These are phyloP conservation scores for Thereva nobilitata DNA, from an alignment of 2,888 invertebrate genomes.

Conservation along the genomic window DNA sequence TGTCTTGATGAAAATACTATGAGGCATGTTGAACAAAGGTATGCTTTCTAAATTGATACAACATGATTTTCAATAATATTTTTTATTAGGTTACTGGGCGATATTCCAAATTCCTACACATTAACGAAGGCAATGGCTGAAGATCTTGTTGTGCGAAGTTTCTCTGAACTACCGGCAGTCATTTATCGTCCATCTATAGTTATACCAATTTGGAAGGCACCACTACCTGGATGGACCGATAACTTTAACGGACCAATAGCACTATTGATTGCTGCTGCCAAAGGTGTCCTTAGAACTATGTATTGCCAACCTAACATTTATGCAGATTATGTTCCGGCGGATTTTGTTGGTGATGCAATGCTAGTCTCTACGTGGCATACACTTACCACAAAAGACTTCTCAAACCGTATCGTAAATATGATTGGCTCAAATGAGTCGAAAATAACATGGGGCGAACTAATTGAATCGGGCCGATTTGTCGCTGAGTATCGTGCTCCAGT, in stretches of 20 bases:
- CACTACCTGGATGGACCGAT: conserved; percentile 88
- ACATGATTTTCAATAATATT: conserved; percentile 8
- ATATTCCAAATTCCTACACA: conserved; percentile 89
- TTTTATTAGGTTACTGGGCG: conserved; percentile 66
- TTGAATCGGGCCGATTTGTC: conserved; percentile 76
- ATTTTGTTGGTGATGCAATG: conserved; percentile 78
- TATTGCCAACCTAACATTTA: conserved; percentile 77
- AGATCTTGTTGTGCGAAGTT: conserved; percentile 77
- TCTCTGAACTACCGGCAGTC: conserved; percentile 74
- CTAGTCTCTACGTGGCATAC: conserved; percentile 71
- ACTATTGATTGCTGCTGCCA: conserved; percentile 77
- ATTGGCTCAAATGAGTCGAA: conserved; percentile 81
- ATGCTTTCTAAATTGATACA: conserved; percentile 35
- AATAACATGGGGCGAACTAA: conserved; percentile 87
- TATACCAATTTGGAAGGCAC: conserved; percentile 84
- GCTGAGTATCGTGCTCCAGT: conserved; percentile 79
- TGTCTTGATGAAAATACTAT: conserved; percentile 77
- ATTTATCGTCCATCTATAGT: conserved; percentile 89
- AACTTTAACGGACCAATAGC: conserved; percentile 93
- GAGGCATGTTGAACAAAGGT: conserved; percentile 66
- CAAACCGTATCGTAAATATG: conserved; percentile 67
- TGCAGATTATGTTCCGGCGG: conserved; percentile 81
- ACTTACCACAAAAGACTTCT: conserved; percentile 60
- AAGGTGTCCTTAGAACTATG: conserved; percentile 86
- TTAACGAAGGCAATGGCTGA: conserved; percentile 93